Percentiles rank a stretch among this genome's conserved stretches.
phyloP scores from a whole-genome alignment of 2,113 vertebrate genomes.

The Ibidorhyncha struthersii region DNA sequence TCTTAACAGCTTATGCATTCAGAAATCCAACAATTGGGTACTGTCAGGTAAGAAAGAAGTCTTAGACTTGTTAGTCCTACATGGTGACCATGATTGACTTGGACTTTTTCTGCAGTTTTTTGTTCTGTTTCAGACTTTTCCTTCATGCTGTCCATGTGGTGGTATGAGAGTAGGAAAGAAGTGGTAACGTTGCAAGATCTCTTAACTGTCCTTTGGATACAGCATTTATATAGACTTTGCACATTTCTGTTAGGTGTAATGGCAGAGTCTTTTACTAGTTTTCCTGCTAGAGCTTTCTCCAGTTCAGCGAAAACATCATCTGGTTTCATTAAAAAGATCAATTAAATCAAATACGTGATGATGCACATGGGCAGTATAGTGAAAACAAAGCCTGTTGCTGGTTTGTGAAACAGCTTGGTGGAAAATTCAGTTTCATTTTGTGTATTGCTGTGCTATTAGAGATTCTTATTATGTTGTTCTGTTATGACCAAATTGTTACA shows the following conservation, averaged over 20 bases:
- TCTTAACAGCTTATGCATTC: conserved; percentile 95
- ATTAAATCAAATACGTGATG: background rate
- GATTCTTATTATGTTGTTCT: background rate
- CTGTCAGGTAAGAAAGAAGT: conserved; percentile 85
- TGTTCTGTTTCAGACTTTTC: background rate
- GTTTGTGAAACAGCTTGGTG: background rate
- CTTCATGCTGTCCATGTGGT: background rate
- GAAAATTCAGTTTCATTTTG: background rate
- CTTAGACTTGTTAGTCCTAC: background rate
- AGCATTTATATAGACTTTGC: background rate
- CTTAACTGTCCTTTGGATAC: background rate
- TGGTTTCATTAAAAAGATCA: background rate
- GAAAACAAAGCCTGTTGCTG: background rate
- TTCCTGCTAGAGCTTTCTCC: background rate
- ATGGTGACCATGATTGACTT: background rate
- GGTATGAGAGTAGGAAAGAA: background rate
- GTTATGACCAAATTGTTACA: background rate
- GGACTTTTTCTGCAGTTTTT: background rate
- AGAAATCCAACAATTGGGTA: conserved; percentile 96
- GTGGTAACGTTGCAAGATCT: background rate
- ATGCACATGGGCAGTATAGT: background rate
- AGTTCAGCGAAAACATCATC: background rate
- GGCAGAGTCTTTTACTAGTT: background rate
- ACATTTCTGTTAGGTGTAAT: background rate
- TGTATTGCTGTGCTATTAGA: background rate